phyloP scores from a whole-genome alignment of 2,888 invertebrate genomes.

The Andrena haemorrhoa region DNA sequence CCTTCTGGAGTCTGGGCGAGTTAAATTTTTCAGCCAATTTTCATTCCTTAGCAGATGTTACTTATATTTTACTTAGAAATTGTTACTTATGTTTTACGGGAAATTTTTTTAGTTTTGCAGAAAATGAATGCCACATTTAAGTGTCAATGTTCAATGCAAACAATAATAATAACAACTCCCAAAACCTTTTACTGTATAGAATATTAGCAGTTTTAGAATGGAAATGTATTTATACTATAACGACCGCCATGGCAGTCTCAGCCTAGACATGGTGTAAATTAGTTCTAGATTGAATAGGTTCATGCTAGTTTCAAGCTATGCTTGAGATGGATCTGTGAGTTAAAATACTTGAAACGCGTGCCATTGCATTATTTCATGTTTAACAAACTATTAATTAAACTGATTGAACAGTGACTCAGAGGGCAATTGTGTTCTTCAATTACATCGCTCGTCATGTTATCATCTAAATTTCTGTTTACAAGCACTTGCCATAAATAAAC shows the following conservation, averaged over 20 bases:
- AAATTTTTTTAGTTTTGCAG: too few relatives aligned
- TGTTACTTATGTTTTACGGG: too few relatives aligned
- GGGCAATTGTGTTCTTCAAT: slow-evolving; percentile 13
- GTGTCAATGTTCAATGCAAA: too few relatives aligned
- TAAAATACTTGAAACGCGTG: slow-evolving; percentile 15
- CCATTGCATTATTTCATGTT: slow-evolving; percentile 21
- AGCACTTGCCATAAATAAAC: not conserved
- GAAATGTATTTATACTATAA: not conserved
- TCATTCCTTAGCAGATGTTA: too few relatives aligned
- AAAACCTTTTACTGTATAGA: too few relatives aligned
- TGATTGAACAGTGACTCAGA: not conserved
- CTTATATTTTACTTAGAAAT: too few relatives aligned
- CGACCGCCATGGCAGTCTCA: too few relatives aligned
- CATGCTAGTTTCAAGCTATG: slow-evolving; percentile 14
- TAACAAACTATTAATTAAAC: slow-evolving; percentile 28
- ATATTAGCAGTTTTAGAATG: not conserved
- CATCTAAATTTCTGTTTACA: not conserved
- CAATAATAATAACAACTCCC: not conserved
- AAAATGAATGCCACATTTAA: too few relatives aligned
- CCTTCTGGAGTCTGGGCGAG: too few relatives aligned
- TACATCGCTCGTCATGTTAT: not conserved
- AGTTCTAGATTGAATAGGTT: slow-evolving; percentile 51
- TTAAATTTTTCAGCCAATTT: too few relatives aligned
- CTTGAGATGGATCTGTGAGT: not conserved
- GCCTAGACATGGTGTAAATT: slow-evolving; percentile 15